These are phyloP conservation scores for Tenualosa thibaudeaui DNA, from an alignment of 2,797 vertebrate species.

Conservation along the genomic window DNA sequence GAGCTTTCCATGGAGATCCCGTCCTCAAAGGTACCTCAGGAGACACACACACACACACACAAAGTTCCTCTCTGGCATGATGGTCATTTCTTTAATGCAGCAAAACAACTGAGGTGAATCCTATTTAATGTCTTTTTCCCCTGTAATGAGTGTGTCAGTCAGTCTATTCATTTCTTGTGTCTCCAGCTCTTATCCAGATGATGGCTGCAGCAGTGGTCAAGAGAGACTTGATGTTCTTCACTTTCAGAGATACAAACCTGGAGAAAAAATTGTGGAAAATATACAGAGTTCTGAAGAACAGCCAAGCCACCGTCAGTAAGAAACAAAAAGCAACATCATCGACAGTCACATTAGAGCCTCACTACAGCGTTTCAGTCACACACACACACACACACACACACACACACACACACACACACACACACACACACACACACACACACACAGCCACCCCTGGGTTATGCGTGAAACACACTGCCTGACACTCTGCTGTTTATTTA, in stretches of 20 bases:
- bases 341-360: neutral
- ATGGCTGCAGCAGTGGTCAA: constrained; percentile 69
- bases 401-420: too few species aligned
- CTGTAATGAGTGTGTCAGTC: neutral
- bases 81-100: too few species aligned
- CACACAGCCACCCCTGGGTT: too few species aligned
- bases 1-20: constrained; percentile 70
- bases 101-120: too few species aligned
- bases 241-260: constrained; percentile 52
- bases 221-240: constrained; percentile 69
- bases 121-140: neutral
- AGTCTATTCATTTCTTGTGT: neutral
- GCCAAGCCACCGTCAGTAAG: too few species aligned
- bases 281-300: constrained; percentile 53
- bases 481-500: neutral
- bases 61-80: too few species aligned
- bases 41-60: too few species aligned
- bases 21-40: constrained; percentile 71
- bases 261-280: constrained; percentile 40
- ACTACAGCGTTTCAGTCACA: too few species aligned
- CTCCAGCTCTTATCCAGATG: constrained; percentile 73
- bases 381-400: too few species aligned
- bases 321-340: neutral
- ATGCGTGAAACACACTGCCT: neutral
- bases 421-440: too few species aligned